Percentiles rank a stretch among this genome's conserved stretches.
These are phyloP conservation scores for Panthera uncia DNA, from an alignment of 2,113 vertebrate genomes.

Conservation along the genomic window DNA sequence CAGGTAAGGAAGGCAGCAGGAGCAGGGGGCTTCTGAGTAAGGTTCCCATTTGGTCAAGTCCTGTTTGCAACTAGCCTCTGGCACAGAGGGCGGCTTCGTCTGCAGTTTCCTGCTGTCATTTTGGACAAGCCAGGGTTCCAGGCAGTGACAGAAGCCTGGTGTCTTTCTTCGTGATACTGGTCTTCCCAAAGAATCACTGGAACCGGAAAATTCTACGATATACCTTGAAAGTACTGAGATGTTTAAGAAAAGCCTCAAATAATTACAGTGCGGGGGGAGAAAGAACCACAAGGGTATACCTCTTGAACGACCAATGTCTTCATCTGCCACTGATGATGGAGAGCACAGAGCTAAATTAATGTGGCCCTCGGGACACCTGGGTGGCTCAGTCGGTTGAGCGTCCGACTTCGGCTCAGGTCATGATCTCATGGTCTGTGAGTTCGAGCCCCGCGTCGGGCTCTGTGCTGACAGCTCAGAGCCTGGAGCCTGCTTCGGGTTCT, in stretches of 20 bases:
- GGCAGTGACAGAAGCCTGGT: background rate
- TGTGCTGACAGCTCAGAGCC: no score
- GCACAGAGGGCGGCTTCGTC: background rate
- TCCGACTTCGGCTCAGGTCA: no score
- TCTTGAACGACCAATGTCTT: background rate
- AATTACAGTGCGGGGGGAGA: background rate
- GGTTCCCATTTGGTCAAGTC: background rate
- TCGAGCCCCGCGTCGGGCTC: no score
- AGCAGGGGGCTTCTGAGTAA: background rate
- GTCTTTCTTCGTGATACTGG: background rate
- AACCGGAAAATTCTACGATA: background rate
- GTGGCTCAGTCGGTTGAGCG: no score
- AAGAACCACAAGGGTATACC: background rate
- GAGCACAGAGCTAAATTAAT: background rate
- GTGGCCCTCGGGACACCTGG: rapidly evolving
- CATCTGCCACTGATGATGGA: background rate
- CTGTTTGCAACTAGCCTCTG: background rate
- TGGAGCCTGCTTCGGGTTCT: no score
- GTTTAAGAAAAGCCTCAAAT: background rate
- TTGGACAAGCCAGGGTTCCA: background rate
- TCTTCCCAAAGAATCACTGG: background rate
- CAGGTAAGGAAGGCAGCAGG: background rate
- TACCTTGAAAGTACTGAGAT: background rate
- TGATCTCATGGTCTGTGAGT: no score
- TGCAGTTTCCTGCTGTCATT: background rate